Base-by-base conservation (phyloP, 2,888 invertebrate genomes). In the Ypsolopha sequella region DNA sequence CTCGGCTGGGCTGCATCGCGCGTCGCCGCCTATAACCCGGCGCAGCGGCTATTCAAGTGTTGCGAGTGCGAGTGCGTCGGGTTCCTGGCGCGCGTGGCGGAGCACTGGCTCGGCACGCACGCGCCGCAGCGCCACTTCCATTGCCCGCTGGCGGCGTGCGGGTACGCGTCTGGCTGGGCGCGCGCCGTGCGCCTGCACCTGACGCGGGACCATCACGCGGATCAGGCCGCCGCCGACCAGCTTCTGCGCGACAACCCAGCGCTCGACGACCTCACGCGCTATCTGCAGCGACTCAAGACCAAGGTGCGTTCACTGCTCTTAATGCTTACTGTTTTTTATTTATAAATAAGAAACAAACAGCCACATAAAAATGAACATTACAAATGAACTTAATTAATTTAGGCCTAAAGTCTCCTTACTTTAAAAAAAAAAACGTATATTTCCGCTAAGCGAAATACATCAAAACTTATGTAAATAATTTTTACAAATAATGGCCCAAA, bases 1-100 rank as follows among this genome's bases (percentile, higher is more conserved):
- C 85, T 93, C 54, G 89, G 90, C 56, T 93, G 93, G 91, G 92
- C 93, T 55, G 91, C 91, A 66, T 94, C 94, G 41, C 93, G 93
- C 77, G 90, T 95, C 55, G 94, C 94, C 51, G 91, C 92, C 60
- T 95, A 93, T 80, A 93, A 93, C 80, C 91, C 92, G 2, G 89
- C 90, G 53, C 92, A 93, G 75, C 91, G 93, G 54, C 85, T 93
- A 51, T 93, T 93, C 80, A 89, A 92, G 65, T 93, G 93, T 76
- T 88, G 91, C 48, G 92, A 93, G 67, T 93, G 93, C 77, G 92
- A 92, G 69, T 92, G 91, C 76, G 91, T 92, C 11, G 93, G 93
- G 24, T 92, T 92, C 74, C 84, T 93, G 55, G 90, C 91, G 51
- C 85, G 92, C 56, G 89, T 93, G 24, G 92, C 92, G 1, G 93